Conservation (phyloP, 2,797 vertebrate genomes). For the Allobates femoralis region DNA sequence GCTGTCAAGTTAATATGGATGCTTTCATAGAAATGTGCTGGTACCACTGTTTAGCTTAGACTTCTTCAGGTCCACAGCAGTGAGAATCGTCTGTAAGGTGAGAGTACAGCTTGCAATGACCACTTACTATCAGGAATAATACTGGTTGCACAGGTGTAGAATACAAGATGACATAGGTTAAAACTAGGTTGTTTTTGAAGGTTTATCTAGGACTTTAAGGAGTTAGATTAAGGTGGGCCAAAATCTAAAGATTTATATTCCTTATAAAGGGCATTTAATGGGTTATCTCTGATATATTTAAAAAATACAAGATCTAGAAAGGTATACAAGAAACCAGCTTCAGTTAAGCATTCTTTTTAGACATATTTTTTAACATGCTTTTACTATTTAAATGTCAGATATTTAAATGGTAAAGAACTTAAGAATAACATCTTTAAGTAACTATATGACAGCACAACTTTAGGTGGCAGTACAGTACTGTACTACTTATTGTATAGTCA, state of each 20-base stretch:
- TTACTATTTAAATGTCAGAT: background rate
- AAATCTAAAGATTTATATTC: background rate
- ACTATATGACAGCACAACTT: background rate
- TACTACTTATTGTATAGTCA: background rate
- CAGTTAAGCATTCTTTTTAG: background rate
- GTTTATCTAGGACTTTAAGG: background rate
- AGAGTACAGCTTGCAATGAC: background rate
- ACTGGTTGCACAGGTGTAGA: background rate
- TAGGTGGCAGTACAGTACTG: background rate
- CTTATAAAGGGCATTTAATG: background rate
- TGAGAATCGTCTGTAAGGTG: background rate
- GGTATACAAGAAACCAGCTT: background rate
- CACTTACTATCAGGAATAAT: background rate
- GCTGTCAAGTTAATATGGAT: background rate
- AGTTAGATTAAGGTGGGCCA: background rate
- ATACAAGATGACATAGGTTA: background rate
- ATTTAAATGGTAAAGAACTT: background rate
- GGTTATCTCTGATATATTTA: background rate
- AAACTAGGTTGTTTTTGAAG: background rate
- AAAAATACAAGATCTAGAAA: background rate
- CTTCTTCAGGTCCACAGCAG: background rate
- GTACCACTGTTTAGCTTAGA: background rate
- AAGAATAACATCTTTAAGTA: background rate
- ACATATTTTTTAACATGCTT: too few relatives aligned
- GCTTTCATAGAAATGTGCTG: background rate